A percentile compares a stretch with the other conserved stretches of the same genome.
Conservation (phyloP, 2,888 invertebrate species). For the Caenorhabditis sp. region DNA sequence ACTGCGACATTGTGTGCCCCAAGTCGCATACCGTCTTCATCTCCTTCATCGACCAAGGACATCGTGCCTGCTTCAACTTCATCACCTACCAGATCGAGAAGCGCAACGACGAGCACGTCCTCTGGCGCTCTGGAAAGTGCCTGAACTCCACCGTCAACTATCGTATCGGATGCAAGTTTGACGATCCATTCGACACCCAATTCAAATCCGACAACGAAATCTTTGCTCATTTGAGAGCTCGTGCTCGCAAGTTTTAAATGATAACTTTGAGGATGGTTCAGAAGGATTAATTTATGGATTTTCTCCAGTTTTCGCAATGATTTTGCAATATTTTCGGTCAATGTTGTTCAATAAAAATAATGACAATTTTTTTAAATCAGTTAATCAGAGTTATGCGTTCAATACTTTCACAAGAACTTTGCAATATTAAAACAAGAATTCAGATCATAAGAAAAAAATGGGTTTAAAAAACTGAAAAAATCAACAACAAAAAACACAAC, state of each 20-base stretch:
- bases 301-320: conserved; percentile 2
- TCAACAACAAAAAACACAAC: background rate
- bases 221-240: conserved; percentile 74
- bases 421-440: too few relatives aligned
- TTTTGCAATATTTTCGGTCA: conserved; percentile 1
- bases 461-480: too few relatives aligned
- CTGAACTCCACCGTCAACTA: conserved; percentile 80
- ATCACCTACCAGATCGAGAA: conserved; percentile 81
- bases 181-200: conserved; percentile 81
- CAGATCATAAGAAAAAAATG: too few relatives aligned
- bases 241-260: conserved; percentile 64
- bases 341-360: background rate
- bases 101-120: conserved; percentile 71
- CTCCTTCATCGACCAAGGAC: conserved; percentile 76
- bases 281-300: conserved; percentile 16
- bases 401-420: too few relatives aligned
- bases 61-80: conserved; percentile 82
- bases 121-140: conserved; percentile 81
- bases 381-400: too few relatives aligned
- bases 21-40: conserved; percentile 81
- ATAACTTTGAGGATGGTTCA: background rate
- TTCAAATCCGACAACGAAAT: conserved; percentile 81
- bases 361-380: conserved; percentile 9
- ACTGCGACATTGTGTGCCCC: conserved; percentile 82
- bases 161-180: conserved; percentile 82